Evolutionary conservation across 1,140 invertebrate species (phyloP).

Genomic region (Zelostemma sp.): DNA sequence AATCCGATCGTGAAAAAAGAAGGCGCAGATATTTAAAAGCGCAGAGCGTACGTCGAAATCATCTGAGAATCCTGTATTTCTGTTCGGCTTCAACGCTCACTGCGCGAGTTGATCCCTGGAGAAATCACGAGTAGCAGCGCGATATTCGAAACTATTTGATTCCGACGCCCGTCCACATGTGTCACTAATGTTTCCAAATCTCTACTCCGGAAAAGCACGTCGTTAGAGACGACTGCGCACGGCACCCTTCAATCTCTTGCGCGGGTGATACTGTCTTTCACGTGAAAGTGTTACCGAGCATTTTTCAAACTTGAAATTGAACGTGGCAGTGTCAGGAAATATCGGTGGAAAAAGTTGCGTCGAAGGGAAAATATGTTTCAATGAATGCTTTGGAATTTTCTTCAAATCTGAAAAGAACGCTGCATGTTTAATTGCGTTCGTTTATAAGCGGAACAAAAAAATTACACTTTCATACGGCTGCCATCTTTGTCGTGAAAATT

Average conservation of each 20-base stretch:
- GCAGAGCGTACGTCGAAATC: constrained; percentile 12
- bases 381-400: too few species aligned
- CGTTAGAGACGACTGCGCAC: constrained; percentile 19
- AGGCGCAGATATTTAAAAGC: background rate
- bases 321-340: background rate
- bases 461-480: too few species aligned
- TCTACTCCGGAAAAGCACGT: constrained; percentile 19
- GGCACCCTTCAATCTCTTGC: constrained; percentile 20
- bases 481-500: too few species aligned
- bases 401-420: too few species aligned
- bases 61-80: constrained; percentile 18
- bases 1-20: constrained; percentile 6
- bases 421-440: too few species aligned
- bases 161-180: constrained; percentile 25
- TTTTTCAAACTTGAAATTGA: constrained; percentile 21
- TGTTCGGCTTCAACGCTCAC: constrained; percentile 17
- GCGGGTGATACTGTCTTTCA: constrained; percentile 19
- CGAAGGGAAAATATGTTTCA: too few species aligned
- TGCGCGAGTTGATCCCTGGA: constrained; percentile 39
- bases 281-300: constrained; percentile 8
- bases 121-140: constrained; percentile 35
- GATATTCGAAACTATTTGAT: constrained; percentile 39
- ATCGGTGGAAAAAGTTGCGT: background rate
- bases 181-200: constrained; percentile 31
- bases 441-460: too few species aligned